Base-by-base conservation (phyloP, 2,888 invertebrate species). In the Eustalomyia histrio region DNA sequence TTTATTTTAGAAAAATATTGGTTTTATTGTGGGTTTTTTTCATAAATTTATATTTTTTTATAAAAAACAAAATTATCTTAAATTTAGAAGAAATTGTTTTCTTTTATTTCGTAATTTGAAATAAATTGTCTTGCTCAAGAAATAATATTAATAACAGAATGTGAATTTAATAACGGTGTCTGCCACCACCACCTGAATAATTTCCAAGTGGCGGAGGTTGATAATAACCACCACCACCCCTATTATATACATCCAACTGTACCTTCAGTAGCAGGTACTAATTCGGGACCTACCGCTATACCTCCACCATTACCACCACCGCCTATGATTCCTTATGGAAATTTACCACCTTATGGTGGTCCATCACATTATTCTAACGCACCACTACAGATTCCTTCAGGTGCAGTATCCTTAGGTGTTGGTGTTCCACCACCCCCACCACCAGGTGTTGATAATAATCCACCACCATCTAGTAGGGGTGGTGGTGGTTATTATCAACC, bases 211-310 rank as follows among this genome's bases (percentile, higher is more conserved):
- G 80, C n/a, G 82, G 84, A 29, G 81, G 82, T 14, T 83, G 85
- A 61, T 85, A 85, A 33, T 85, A 85, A 16, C 89, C 86, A 47
- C 90, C 89, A 14, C 89, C 86, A 76, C 88, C 83, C 86, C 84
- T 81, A 3, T 43, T 85, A 85, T 47, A 82, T 85, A 2, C 87
- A 86, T 14, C 82, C 83, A 5, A 29, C 83, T 17, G 82, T 76
- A 21, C 68, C 83, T 14, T 60, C 79, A 8, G 80, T 83, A 17
- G 47, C 79, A 43, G 75, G 80, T 14, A 57, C 73, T n/a, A 80
- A 65, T 65, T 69, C 79, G n/a, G 71, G 76, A 16, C 39, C 65
- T 21, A 47, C 71, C 18, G 75, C 78, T n/a, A 17, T 81, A 60
- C 81, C 81, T 53, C 81, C 79, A 57, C 76, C 82, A 35, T 24